A percentile compares a stretch with the other conserved stretches of the same genome.
These are phyloP conservation scores for Tragelaphus scriptus DNA, from an alignment of 2,113 vertebrate genomes.

Conservation along the genomic window DNA sequence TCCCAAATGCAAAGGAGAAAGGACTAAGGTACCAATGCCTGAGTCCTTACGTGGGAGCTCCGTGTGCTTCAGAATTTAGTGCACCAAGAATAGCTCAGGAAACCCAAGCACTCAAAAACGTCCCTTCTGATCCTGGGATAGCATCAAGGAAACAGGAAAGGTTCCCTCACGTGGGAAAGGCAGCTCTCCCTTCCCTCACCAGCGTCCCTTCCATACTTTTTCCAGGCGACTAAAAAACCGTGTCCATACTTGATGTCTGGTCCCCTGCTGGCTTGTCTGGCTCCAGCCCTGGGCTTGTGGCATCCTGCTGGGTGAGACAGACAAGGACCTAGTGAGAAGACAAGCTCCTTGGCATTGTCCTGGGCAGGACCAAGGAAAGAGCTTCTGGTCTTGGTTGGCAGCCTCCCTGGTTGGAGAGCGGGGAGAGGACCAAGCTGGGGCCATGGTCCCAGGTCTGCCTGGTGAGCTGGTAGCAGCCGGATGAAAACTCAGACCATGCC, in stretches of 20 bases:
- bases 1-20: not conserved
- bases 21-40: rapidly evolving
- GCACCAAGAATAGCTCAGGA: not conserved
- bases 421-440: not conserved
- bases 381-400: rapidly evolving
- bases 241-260: not conserved
- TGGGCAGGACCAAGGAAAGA: not conserved
- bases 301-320: not conserved
- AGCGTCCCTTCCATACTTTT: not conserved
- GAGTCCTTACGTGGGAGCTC: not conserved
- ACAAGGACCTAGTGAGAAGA: not conserved
- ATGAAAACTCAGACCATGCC: not conserved
- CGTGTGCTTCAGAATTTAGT: not conserved
- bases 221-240: rapidly evolving
- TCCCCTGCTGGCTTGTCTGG: rapidly evolving
- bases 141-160: not conserved
- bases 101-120: not conserved
- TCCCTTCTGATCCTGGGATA: not conserved
- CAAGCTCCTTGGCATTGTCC: not conserved
- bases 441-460: not conserved
- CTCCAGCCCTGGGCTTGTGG: not conserved
- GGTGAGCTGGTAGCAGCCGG: not conserved
- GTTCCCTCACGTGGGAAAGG: not conserved
- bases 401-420: not conserved
- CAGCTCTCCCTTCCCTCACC: not conserved